Base-by-base conservation (phyloP, 1,140 invertebrate species). In the Oedothorax gibbosus region DNA sequence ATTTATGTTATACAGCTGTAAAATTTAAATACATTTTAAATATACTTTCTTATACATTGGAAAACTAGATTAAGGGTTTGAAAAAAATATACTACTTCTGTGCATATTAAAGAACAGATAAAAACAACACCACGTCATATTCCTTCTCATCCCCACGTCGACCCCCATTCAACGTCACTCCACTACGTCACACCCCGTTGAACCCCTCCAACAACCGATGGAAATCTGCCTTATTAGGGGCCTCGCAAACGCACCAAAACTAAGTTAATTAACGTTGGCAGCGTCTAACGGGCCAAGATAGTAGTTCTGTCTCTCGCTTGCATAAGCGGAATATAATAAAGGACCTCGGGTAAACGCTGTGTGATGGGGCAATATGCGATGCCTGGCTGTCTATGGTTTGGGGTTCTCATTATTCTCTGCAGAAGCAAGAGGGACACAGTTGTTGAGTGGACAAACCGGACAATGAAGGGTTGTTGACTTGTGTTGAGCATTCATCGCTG, bases 231-330 rank as follows among this genome's bases (percentile, higher is more conserved):
- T 82, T 82, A 82, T 82, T 82, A 82, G 80, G n/a, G 57, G 51
- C 78, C 64, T 65, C 51, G 35, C 35, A 35, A 77, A 53, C 80
- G 56, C 35, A 35, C 80, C 54, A 81, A 82, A 82, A 82, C 80
- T 82, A 82, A 82, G 68, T 82, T 82, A 82, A 82, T 82, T 82
- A 82, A 82, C 80, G 80, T 54, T 66, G 78, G 71, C 78, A 71
- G 78, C 71, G 56, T 56, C 78, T 81, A 81, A 81, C 78, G 78
- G 78, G 65, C 64, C 78, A 81, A 79, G 77, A 79, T 79, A 66
- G 77, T 79, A 35, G 15, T 68, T 21, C 54, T 14, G 12, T 50
- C 66, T 81, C 56, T 65, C 66, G 80, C 80, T 82, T 65, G 60
- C 57, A 57, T 73, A 82, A 82, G 80, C 80, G 69, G 80, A 82